phyloP scores from a whole-genome alignment of 2,888 invertebrate species.

The Sepioteuthis lessoniana region DNA sequence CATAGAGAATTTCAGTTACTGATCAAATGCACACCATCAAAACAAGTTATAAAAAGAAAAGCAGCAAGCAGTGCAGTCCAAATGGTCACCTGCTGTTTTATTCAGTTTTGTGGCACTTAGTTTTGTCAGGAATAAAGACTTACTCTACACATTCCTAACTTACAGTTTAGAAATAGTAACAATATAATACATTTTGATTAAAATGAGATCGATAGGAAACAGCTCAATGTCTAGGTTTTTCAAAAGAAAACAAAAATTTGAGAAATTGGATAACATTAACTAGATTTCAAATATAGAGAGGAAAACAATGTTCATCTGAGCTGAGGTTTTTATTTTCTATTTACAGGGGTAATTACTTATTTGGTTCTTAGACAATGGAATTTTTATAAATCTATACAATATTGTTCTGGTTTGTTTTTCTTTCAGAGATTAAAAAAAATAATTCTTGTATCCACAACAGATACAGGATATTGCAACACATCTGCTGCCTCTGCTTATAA shows the following conservation, averaged over 20 bases:
- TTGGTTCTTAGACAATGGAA: background rate
- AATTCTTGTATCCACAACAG: conserved; percentile 41
- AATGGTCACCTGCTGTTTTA: background rate
- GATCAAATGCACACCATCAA: background rate
- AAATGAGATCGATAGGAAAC: conserved; percentile 4
- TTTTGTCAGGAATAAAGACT: background rate
- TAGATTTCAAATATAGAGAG: conserved; percentile 1
- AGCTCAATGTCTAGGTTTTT: conserved; percentile 14
- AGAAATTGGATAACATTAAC: background rate
- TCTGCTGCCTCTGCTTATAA: conserved; percentile 8
- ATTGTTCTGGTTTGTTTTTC: background rate
- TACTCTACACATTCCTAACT: background rate
- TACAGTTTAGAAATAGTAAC: background rate
- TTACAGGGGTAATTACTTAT: background rate
- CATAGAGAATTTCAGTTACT: background rate
- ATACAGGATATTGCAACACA: conserved; percentile 37
- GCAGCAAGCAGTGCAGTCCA: background rate
- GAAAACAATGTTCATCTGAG: background rate
- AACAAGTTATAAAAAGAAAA: background rate
- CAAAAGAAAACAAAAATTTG: background rate
- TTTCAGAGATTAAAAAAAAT: conserved; percentile 39
- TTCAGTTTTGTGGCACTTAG: conserved; percentile 18
- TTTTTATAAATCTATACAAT: conserved; percentile 44
- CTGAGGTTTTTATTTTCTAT: background rate
- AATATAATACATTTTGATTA: background rate